Evolutionary conservation across 2,797 vertebrate species (phyloP), one percentile per base, ranked within the genome.

Genomic region (Anableps anableps): DNA sequence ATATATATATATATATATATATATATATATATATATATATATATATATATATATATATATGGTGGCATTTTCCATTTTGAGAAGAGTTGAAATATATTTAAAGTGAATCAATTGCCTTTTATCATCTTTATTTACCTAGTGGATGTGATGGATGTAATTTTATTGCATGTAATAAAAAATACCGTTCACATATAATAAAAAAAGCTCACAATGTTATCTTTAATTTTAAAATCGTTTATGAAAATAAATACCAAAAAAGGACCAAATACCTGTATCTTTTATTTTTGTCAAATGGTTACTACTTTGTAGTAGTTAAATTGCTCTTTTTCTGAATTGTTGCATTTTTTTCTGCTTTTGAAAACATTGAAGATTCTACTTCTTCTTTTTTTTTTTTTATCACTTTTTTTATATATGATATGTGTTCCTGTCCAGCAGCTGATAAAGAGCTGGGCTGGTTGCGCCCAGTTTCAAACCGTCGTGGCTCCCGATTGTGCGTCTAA

Each of bases 381-480:
- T 45, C 41, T 36, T 31, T 45, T 48, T 8, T 19, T 17, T 78
- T 58, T 36, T 31, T 17, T 4, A 9, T 16, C 58, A 17, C 14
- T 6, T 31, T 62, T 29, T 47, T 5, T 41, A 41, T 41, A 41
- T 41, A 41, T 41, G 21, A 80, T 4, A 74, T 34, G 5, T 34
- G 55, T 74, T 72, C 17, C 11, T 76, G 80, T 11, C 29, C 74
- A 58, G 31, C 36, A 4, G 76, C 82, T 90, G 88, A 90, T 92
- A 79, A 90, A 86, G 64, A 41, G 76, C 55, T 60, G 53, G 6
- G 19, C 36, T 31, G 79, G 83, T 84, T 81, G 79, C 76, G 26
- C 87, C 87, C 75, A 34, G 43, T 34, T n/a, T 80, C 53, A 86
- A 53, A 64, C 36, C 16, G 36, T 23, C 1, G 1, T 17, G 8